Base-by-base conservation (phyloP, 2,113 vertebrate species). In the Hyperoodon ampullatus region DNA sequence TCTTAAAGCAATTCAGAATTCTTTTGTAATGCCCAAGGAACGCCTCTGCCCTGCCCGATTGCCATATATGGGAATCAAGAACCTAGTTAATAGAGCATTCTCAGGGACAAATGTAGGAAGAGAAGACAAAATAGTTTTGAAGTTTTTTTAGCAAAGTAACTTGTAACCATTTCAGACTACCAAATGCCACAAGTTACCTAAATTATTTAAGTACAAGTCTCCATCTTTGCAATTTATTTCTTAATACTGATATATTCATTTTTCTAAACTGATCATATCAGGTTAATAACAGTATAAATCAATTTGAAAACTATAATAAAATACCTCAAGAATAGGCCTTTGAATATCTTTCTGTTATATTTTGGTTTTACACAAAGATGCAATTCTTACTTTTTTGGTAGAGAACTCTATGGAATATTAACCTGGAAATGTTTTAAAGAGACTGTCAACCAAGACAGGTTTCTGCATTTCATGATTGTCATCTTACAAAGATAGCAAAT, bases 401-500 rank as follows among this genome's bases (percentile, higher is more conserved):
- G 72, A 96, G 95, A 98, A 98, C 90, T 96, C 84, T 95, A 77
- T 70, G 91, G 50, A 82, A 98, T 97, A 97, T 95, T 97, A 98
- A 95, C 1, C 63, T 93, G 90, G 82, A 98, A 94, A 97, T 93
- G 55, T 66, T 97, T 60, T 81, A 42, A 77, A 97, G 90, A 98
- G 77, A 97, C 81, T 98, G 97, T 98, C 97, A 68, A 23, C 94
- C 96, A 97, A 95, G 93, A 98, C 96, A 97, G 86, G 65, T 88
- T 97, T 97, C 96, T 97, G 82, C 91, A 98, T 97, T 96, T 96
- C 93, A 97, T 96, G 95, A 97, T 94, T 98, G 90, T 98, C 98
- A 98, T 98, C 97, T 98, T 98, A 98, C 97, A 98, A 98, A 98
- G 97, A 98, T 95, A 93, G 96, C 96, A 97, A 96, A 66, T 96